phyloP scores from a whole-genome alignment of 2,113 vertebrate genomes.

The Rhinoptilus africanus region DNA sequence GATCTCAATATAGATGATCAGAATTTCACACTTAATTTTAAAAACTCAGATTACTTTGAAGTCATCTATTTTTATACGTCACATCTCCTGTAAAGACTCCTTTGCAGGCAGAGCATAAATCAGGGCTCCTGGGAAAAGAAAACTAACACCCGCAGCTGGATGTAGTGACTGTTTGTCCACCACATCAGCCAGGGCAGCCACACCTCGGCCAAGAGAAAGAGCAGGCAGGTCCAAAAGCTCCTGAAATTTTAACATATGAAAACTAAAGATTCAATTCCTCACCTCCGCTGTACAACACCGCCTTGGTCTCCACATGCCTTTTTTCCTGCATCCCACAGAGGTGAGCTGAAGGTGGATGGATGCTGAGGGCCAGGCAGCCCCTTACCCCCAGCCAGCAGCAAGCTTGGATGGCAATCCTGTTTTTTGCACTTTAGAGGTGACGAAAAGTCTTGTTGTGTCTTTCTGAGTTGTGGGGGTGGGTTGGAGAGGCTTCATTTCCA shows the following conservation, averaged over 20 bases:
- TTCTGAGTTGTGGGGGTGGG: neutral
- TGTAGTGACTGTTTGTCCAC: neutral
- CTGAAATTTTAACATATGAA: neutral
- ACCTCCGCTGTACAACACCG: neutral
- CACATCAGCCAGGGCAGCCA: neutral
- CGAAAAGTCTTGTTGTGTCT: neutral
- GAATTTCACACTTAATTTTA: neutral
- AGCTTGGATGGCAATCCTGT: rapidly evolving
- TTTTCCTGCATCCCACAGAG: neutral
- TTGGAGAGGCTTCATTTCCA: neutral
- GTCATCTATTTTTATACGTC: neutral
- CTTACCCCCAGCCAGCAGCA: neutral
- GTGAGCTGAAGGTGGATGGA: neutral
- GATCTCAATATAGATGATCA: neutral
- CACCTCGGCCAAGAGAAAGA: neutral
- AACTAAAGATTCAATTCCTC: neutral
- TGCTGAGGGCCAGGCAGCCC: neutral
- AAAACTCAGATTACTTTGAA: neutral
- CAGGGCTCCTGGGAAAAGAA: neutral
- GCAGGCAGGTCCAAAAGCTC: neutral
- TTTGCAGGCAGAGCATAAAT: neutral
- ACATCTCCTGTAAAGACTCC: neutral
- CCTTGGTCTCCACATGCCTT: neutral
- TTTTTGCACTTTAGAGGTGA: neutral
- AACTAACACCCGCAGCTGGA: neutral